Evolutionary conservation across 2,797 vertebrate species (phyloP).

Genomic region (Brotula barbata): DNA sequence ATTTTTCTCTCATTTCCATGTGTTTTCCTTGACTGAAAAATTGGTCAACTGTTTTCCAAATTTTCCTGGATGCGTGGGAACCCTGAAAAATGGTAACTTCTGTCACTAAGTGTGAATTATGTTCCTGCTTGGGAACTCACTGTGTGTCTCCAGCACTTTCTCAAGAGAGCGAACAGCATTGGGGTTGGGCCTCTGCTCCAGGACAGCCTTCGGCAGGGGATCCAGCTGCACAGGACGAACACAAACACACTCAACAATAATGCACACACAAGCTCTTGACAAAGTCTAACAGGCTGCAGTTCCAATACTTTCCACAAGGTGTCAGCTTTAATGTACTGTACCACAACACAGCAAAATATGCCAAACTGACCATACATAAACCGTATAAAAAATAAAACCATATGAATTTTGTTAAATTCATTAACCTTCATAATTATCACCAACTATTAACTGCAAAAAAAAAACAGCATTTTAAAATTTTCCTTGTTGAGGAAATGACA

Average conservation of each 20-base stretch:
- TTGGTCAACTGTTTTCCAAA: too few species aligned
- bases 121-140: constrained; percentile 76
- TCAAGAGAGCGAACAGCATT: constrained; percentile 91
- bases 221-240: constrained; percentile 80
- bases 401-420: too few species aligned
- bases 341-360: too few species aligned
- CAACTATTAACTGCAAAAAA: not conserved
- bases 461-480: too few species aligned
- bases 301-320: not conserved
- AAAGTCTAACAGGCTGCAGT: not conserved
- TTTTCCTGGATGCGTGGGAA: too few species aligned
- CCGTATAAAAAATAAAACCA: too few species aligned
- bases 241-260: constrained; percentile 13
- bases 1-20: too few species aligned
- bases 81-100: too few species aligned
- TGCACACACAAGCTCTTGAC: constrained; percentile 6
- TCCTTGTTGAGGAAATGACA: too few species aligned
- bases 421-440: not conserved
- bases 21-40: too few species aligned
- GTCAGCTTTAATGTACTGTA: constrained; percentile 1
- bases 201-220: constrained; percentile 85
- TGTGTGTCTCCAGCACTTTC: constrained; percentile 91
- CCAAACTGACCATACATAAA: too few species aligned
- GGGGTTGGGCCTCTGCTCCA: constrained; percentile 88
- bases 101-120: not conserved